Base-by-base conservation (phyloP, 2,888 invertebrate species). In the Limnephilus lunatus region DNA sequence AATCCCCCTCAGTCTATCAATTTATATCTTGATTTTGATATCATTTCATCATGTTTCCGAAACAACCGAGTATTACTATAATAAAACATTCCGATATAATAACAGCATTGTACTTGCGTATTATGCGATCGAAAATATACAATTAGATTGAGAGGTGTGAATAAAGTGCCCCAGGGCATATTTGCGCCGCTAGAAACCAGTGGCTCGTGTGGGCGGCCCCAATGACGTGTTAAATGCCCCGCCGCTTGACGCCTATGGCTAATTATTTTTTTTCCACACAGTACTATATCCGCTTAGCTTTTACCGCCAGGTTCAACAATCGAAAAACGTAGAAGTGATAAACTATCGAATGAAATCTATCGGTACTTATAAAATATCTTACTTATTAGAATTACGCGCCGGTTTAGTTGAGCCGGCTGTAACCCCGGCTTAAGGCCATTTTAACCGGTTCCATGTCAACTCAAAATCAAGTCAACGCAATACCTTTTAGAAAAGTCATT, bases 161-260 rank as follows among this genome's bases (percentile, higher is more conserved):
- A 88, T 88, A 88, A 80, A 30, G 88, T 80, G 88, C 88, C 80
- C 30, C 88, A 35, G 80, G 88, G 32, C 88, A 44, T 86, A 86
- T 86, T 86, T 86, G 86, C 35, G 44, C 88, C 53, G 88, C 88
- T 88, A 80, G 88, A 88, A 32, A 88, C 80, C 88, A 88, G 81
- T 89, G 89, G 89, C 82, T 81, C 81, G 39, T 39, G 89, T 89
- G 89, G 89, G 89, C 89, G 89, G 81, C 81, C 39, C 81, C 89
- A 39, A 89, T 89, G 82, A 89, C 82, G 89, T 39, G 81, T 81
- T 89, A 88, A 89, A 82, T 89, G 89, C 89, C 89, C 44, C 39
- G 81, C 89, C 89, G 39, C 89, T 89, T 39, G 82, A 82, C 89
- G 89, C 89, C 89, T 89, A 81, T 89, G 89, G 89, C 89, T 89